Evolutionary conservation across 1,140 invertebrate species (phyloP).

Genomic region (Hycleus phaleratus): DNA sequence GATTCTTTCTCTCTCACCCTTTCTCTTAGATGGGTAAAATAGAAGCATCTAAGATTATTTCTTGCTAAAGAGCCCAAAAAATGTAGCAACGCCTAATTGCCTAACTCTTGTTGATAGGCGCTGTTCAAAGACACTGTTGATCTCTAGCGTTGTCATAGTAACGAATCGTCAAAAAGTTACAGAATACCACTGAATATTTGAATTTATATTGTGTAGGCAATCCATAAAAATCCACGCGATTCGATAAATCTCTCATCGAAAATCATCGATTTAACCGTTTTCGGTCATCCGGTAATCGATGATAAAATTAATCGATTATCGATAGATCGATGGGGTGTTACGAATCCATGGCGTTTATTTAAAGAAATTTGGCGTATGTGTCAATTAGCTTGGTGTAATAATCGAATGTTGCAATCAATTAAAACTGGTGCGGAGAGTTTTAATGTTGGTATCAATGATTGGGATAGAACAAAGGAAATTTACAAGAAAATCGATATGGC

Average conservation of each 20-base stretch:
- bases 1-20: too few relatives aligned
- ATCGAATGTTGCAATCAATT: background rate
- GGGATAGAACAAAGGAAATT: constrained; percentile 29
- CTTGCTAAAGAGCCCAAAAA: too few relatives aligned
- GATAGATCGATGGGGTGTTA: constrained; percentile 39
- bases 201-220: too few relatives aligned
- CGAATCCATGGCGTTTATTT: background rate
- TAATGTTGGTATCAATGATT: constrained; percentile 25
- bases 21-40: too few relatives aligned
- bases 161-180: too few relatives aligned
- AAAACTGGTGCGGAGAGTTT: constrained; percentile 11
- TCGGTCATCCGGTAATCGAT: constrained; percentile 49
- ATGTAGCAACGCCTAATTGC: too few relatives aligned
- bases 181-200: too few relatives aligned
- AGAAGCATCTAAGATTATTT: too few relatives aligned
- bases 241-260: constrained; percentile 18
- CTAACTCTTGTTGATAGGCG: too few relatives aligned
- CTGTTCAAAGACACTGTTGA: too few relatives aligned
- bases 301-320: constrained; percentile 44
- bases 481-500: constrained; percentile 35
- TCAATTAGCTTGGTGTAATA: background rate
- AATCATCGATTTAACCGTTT: constrained; percentile 47
- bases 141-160: too few relatives aligned
- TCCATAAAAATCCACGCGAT: constrained; percentile 11
- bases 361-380: background rate